Conservation (phyloP, 2,113 vertebrate genomes). For the Elanus axillaris region DNA sequence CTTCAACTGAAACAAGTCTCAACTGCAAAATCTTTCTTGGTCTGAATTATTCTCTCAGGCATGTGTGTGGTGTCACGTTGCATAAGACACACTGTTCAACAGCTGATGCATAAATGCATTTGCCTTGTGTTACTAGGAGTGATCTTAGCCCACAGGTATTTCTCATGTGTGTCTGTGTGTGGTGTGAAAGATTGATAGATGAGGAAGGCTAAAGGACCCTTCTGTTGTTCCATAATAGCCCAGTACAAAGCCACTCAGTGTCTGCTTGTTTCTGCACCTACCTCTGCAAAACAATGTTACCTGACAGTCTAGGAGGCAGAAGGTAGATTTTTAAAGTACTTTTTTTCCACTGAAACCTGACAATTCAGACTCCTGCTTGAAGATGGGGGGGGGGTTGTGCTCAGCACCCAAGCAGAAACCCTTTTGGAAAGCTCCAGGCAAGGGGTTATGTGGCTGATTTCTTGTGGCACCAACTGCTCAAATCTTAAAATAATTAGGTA, state of each 20-base stretch:
- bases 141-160: not conserved
- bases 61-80: not conserved
- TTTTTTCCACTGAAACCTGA: not conserved
- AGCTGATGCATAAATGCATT: not conserved
- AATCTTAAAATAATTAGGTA: conserved; percentile 32
- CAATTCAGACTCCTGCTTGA: not conserved
- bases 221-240: not conserved
- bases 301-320: not conserved
- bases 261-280: not conserved
- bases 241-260: not conserved
- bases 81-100: not conserved
- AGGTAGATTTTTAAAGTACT: not conserved
- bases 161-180: not conserved
- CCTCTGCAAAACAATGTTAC: not conserved
- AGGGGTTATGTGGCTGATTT: not conserved
- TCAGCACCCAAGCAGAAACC: not conserved
- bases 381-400: not conserved
- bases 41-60: not conserved
- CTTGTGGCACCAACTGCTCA: not conserved
- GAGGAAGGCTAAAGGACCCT: not conserved
- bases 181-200: not conserved
- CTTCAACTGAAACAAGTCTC: not conserved
- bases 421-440: not conserved
- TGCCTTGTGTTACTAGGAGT: not conserved
- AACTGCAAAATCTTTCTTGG: not conserved